Base-by-base conservation (phyloP, 2,797 vertebrate genomes). In the Anolis apletophallus region DNA sequence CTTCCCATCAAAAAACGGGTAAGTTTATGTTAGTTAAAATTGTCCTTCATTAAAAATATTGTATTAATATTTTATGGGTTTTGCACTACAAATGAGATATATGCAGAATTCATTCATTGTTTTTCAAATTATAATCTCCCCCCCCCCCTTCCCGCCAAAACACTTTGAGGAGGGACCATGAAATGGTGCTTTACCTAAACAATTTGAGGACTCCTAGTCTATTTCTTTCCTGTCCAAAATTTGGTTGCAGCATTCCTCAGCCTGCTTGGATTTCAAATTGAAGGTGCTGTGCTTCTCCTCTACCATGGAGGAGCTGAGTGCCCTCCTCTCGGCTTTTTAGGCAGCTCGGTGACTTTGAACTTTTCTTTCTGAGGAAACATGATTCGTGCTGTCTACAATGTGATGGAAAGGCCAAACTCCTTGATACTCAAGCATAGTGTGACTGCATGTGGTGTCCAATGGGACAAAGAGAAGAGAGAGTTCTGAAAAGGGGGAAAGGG, bases 261-360 rank as follows among this genome's bases (percentile, higher is more conserved):
- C 32, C 57, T 90, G 83, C 34, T 78, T 80, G 1, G 46, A 61
- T 85, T 91, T 90, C 81, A 77, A 29, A 12, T 69, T 75, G 55
- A 82, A 91, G 0, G 17, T 29, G 9, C 40, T 88, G 34, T 46
- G 8, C 1, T 89, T 85, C 82, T 83, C 8, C 3, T 85, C 5
- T 36, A 59, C 26, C 6, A 7, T 80, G 36, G 6, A 46, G 46
- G 46, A 8, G 46, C 46, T 0, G 87, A 52, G 13, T 9, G 26
- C 46, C 26, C 73, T 82, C 73, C 64, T 9, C 52, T 36, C 12
- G 23, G 8, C 11, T 61, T 84, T 90, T 59, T 0, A 67, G 83
- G 14, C 59, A 72, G 10, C 57, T 72, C 55, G 32, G 7, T 0
- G 61, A 1, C 36, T 92, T 80, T 36, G 76, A 89, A 90, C 54